A percentile compares a stretch with the other conserved stretches of the same genome.
phyloP scores from a whole-genome alignment of 1,140 invertebrate species.

The Ericerus pela region DNA sequence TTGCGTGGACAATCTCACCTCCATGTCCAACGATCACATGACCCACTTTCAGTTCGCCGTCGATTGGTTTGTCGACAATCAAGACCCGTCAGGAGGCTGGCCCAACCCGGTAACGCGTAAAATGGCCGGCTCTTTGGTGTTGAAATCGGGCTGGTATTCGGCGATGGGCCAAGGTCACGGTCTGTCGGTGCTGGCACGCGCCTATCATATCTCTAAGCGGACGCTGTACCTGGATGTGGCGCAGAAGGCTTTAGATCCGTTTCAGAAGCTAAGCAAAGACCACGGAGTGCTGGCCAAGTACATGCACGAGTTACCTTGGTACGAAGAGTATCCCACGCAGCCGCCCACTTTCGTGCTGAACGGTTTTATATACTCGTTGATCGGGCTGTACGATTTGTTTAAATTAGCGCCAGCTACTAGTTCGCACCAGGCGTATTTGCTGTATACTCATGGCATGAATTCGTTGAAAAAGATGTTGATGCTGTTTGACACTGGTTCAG shows the following conservation, averaged over 20 bases:
- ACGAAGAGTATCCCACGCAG: constrained; percentile 95
- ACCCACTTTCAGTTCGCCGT: constrained; percentile 83
- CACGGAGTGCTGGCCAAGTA: constrained; percentile 77
- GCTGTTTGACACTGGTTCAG: constrained; percentile 87
- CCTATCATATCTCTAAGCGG: constrained; percentile 68
- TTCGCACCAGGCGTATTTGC: constrained; percentile 45
- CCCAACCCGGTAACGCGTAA: constrained; percentile 67
- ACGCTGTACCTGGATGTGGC: constrained; percentile 65
- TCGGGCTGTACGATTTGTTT: constrained; percentile 87
- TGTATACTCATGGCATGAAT: constrained; percentile 73
- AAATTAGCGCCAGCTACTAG: constrained; percentile 39
- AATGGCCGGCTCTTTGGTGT: constrained; percentile 48
- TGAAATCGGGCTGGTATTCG: constrained; percentile 77
- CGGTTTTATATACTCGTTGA: constrained; percentile 94
- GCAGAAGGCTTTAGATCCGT: constrained; percentile 60
- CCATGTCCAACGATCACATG: constrained; percentile 69
- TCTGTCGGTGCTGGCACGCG: constrained; percentile 78
- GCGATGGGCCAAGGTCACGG: constrained; percentile 97
- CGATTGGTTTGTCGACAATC: constrained; percentile 80
- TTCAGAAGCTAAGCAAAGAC: constrained; percentile 47
- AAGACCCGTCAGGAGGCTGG: constrained; percentile 78
- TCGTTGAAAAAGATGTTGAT: constrained; percentile 80
- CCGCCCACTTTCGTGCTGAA: constrained; percentile 93
- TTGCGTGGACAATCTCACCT: constrained; percentile 61
- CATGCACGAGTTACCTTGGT: constrained; percentile 63